Evolutionary conservation across 92 coral and sea anemone genomes (phyloP), one percentile per base, ranked within the genome.

Genomic region (Actinernus sp.): DNA sequence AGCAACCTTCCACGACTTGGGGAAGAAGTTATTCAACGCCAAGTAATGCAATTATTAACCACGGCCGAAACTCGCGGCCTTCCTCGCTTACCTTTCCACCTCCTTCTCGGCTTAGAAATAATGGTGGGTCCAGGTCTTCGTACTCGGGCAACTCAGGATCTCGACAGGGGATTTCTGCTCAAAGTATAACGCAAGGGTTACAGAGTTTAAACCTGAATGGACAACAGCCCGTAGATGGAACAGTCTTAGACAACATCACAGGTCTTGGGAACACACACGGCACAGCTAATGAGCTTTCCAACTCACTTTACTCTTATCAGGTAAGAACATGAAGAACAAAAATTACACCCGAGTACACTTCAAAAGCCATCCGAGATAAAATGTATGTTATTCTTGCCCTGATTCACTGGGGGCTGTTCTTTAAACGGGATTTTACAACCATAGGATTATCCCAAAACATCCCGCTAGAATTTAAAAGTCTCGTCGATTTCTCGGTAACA

Each of bases 211-310:
- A 74, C 62, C 57, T 94, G 49, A 70, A 73, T 34, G 85, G 89
- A 14, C 87, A 92, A 55, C 93, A 92, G 26, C 98, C 98, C 9
- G 92, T 94, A 41, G 98, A 94, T 65, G 97, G 98, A 9, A 94
- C 98, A 7, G 81, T 94, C 49, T 76, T 94, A 65, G 93, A 92
- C 63, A 96, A 87, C 49, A 87, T 91, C 22, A 79, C 93, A 31
- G 87, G 90, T 47, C 87, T 89, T 49, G 98, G 98, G 55, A 94
- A 91, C 39, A 83, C 97, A 45, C 96, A 89, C 71, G 95, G 97
- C 30, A 76, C 93, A 52, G 74, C 71, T n/a, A 94, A 84, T 32
- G 98, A 91, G 61, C 87, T 94, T 53, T 94, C 98, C 17, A 94
- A 94, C 60, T 91, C 98, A 9, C 79, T 94, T 22, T 93, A 93